These are phyloP conservation scores for Rhyzopertha dominica DNA, from an alignment of 1,140 invertebrate genomes.

Conservation along the genomic window DNA sequence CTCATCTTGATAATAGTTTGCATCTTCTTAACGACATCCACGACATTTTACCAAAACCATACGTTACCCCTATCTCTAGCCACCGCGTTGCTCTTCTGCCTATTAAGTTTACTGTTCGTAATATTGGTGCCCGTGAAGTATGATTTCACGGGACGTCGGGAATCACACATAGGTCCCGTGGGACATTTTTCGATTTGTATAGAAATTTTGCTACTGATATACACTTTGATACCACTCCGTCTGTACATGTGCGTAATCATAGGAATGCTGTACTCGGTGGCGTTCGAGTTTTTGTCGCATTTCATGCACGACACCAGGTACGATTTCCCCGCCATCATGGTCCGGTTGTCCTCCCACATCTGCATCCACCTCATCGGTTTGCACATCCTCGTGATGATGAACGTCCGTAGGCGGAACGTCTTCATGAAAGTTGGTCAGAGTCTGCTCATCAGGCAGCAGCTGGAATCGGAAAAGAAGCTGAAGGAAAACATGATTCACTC, in stretches of 20 bases:
- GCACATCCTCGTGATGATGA: conserved; percentile 89
- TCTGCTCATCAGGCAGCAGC: conserved; percentile 74
- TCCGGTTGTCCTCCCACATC: conserved; percentile 66
- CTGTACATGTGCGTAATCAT: conserved; percentile 77
- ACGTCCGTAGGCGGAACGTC: conserved; percentile 86
- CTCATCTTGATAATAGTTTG: conserved; percentile 22
- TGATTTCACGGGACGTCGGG: conserved; percentile 17
- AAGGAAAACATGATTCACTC: conserved; percentile 98
- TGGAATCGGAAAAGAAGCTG: conserved; percentile 89
- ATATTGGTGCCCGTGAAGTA: conserved; percentile 50
- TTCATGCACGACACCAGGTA: conserved; percentile 8
- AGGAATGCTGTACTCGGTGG: conserved; percentile 71
- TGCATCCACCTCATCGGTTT: conserved; percentile 89
- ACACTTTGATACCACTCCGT: conserved; percentile 88
- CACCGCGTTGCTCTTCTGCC: conserved; percentile 60
- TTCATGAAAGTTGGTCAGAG: conserved; percentile 97
- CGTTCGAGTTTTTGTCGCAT: conserved; percentile 66
- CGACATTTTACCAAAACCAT: conserved; percentile 60
- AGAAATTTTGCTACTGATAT: conserved; percentile 84
- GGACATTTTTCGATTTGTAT: conserved; percentile 81
- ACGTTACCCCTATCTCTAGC: conserved; percentile 60
- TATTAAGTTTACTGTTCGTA: conserved; percentile 60
- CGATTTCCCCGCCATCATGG: conserved; percentile 15
- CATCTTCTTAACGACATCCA: conserved; percentile 58
- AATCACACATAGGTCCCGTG: conserved; percentile 62